Evolutionary conservation across 1,140 invertebrate genomes (phyloP), one percentile per base, ranked within the genome.

Genomic region (Sycophila sp.): DNA sequence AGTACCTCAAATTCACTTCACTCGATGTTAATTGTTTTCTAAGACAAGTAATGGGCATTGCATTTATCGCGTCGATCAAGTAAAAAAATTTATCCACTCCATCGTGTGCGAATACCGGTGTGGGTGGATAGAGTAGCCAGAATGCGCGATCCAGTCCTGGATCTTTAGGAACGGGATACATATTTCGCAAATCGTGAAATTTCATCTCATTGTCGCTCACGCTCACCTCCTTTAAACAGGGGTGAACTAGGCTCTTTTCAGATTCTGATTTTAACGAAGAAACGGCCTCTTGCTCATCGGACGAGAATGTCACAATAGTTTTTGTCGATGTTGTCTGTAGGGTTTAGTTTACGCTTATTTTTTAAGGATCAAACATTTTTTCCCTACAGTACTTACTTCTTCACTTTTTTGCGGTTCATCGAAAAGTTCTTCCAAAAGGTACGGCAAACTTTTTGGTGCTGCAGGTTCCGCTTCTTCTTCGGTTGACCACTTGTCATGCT

Each of bases 1-100:
- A 88, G 72, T 83, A 87, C 28, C 69, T 72, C 13, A 85, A 73
- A 79, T 80, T 74, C 17, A 86, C 55, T 47, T 73, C 62, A 42
- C 83, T 75, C 0, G 72, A 76, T 28, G 55, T 11, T 1, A 85
- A 65, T 76, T 83, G 79, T 0, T 81, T 15, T 22, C 42, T 66
- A 30, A 86, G 32, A 2, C 64, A 71, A 42, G 47, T n/a, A 45
- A 85, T 82, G 5, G 81, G 73, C 15, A 60, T 68, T 0, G 84
- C 32, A 28, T 67, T 69, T 26, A 76, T 59, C n/a, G 22, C 13
- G 19, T 75, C 72, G 0, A 53, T 42, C 1, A 75, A 24, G 42
- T 85, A 75, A 13, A 66, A 69, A 53, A 84, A 85, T 70, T 80
- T 80, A 13, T 77, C 32, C 4, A 83, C 56, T 3, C 78, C 80